Conservation (phyloP, 2,113 vertebrate species). For the Pithys albifrons region DNA sequence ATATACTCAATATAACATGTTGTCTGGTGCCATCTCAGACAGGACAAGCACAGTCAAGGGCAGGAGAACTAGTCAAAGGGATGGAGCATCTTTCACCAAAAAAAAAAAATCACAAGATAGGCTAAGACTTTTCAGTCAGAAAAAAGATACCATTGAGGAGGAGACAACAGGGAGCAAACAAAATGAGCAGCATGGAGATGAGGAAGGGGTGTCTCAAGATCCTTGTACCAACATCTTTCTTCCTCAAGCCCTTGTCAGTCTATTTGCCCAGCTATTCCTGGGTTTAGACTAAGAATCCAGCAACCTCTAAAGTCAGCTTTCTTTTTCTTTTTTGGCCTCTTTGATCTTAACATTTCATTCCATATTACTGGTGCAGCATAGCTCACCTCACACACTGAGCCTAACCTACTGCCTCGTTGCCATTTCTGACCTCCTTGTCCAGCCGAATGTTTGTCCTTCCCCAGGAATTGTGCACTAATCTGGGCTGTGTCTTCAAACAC, state of each 20-base stretch:
- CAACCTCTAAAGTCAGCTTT: background rate
- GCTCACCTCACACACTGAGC: background rate
- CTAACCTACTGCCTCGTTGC: background rate
- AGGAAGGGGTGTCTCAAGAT: background rate
- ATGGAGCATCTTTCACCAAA: background rate
- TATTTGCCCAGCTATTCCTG: background rate
- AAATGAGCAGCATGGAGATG: background rate
- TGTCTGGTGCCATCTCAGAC: background rate
- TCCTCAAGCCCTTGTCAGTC: background rate
- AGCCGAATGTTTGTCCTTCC: background rate
- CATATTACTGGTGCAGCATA: background rate
- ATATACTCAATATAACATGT: fast-evolving
- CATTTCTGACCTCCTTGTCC: background rate
- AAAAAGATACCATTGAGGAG: background rate
- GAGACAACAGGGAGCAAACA: background rate
- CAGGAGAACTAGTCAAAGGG: background rate
- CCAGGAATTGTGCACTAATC: background rate
- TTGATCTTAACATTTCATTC: background rate
- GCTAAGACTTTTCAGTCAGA: background rate
- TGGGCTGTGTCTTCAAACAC: background rate
- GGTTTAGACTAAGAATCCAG: background rate
- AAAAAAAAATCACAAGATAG: background rate
- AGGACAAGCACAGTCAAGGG: background rate
- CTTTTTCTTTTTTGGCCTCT: background rate
- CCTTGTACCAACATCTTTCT: background rate